Conservation (phyloP, 1,140 invertebrate species). For the Calosoma granatense region DNA sequence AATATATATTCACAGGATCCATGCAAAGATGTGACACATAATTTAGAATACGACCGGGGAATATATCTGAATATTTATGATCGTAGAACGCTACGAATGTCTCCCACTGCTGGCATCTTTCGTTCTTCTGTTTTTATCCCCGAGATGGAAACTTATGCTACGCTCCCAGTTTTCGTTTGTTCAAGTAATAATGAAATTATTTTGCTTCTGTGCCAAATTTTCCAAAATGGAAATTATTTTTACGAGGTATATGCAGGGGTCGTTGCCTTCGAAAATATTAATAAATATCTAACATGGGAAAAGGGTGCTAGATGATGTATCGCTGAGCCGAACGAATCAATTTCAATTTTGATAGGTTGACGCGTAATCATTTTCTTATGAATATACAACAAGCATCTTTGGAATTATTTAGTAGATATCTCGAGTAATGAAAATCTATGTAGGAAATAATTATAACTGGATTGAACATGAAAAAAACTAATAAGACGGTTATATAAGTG, state of each 20-base stretch:
- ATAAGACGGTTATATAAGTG: too few species aligned
- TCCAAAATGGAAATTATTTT: background rate
- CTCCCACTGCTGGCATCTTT: background rate
- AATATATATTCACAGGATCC: constrained; percentile 9
- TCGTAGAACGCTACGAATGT: background rate
- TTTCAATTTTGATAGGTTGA: background rate
- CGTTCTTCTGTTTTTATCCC: background rate
- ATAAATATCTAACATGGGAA: background rate
- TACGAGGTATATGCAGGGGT: background rate
- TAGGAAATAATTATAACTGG: too few species aligned
- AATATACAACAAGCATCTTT: background rate
- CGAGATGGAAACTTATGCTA: background rate
- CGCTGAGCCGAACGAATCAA: too few species aligned
- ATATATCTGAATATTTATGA: constrained; percentile 32
- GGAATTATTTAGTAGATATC: background rate
- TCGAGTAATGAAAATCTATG: background rate
- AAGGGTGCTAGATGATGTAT: too few species aligned
- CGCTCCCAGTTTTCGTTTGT: background rate
- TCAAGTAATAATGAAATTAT: background rate
- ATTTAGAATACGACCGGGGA: constrained; percentile 32
- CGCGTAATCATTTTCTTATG: background rate
- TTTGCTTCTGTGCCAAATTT: background rate
- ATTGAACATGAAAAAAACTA: too few species aligned
- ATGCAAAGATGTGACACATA: constrained; percentile 22
- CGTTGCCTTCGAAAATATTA: background rate